phyloP scores from a whole-genome alignment of 1,140 invertebrate species.

The Temnothorax curvispinosus region DNA sequence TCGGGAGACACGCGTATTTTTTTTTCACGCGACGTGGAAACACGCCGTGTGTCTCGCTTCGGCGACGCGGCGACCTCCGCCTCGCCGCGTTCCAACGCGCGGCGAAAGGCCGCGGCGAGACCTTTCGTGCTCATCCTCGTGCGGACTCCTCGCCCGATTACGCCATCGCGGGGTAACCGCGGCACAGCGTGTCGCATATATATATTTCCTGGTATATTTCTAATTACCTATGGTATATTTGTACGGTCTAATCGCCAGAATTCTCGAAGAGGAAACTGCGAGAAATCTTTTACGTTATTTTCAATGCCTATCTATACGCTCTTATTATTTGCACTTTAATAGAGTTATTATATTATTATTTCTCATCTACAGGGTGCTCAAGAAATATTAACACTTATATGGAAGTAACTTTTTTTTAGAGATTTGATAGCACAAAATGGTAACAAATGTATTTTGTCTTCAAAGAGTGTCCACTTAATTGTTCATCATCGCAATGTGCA shows the following conservation, averaged over 20 bases:
- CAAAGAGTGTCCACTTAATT: too few species aligned
- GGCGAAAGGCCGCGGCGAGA: constrained; percentile 31
- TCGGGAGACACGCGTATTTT: background rate
- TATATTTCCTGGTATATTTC: background rate
- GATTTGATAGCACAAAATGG: too few species aligned
- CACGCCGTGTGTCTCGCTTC: background rate
- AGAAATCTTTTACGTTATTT: background rate
- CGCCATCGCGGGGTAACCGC: background rate
- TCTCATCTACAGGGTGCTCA: too few species aligned
- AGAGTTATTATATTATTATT: too few species aligned
- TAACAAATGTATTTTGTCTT: too few species aligned
- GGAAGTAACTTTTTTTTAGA: too few species aligned
- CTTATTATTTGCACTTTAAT: too few species aligned
- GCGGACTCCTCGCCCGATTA: background rate
- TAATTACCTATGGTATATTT: too few species aligned
- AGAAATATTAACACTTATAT: too few species aligned
- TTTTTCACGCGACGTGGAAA: background rate
- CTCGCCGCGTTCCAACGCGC: background rate
- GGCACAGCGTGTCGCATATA: background rate
- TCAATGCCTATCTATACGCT: too few species aligned
- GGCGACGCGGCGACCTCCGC: background rate
- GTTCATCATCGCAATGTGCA: too few species aligned
- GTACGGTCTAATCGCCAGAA: background rate
- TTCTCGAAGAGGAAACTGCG: background rate
- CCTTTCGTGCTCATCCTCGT: constrained; percentile 31